Evolutionary conservation across 2,797 vertebrate genomes (phyloP).

Genomic region (Parambassis ranga): DNA sequence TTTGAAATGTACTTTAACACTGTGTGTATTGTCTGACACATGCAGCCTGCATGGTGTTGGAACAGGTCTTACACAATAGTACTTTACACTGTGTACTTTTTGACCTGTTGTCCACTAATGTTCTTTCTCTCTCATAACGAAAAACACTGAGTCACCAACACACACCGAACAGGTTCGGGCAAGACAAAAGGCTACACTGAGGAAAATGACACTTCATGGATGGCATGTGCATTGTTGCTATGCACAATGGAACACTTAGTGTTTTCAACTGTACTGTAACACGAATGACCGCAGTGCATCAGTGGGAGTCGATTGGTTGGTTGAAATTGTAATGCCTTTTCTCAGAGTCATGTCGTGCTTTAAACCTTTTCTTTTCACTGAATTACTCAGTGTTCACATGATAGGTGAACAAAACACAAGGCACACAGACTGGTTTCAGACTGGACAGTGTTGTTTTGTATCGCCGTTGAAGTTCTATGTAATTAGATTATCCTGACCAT

Average conservation of each 20-base stretch:
- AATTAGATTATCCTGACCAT: too few species aligned
- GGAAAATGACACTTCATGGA: background rate
- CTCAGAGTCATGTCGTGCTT: background rate
- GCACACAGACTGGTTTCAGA: too few species aligned
- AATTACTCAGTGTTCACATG: background rate
- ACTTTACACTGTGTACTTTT: background rate
- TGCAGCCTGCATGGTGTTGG: too few species aligned
- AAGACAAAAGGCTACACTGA: background rate
- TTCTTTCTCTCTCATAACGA: background rate
- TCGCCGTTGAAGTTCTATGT: too few species aligned
- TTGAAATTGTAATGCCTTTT: background rate
- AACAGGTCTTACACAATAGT: background rate
- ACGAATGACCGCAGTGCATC: background rate
- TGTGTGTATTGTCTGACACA: too few species aligned
- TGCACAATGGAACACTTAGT: background rate
- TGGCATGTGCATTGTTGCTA: background rate
- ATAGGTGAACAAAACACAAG: too few species aligned
- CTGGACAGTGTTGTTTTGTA: too few species aligned
- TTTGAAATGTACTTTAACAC: too few species aligned
- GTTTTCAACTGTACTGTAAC: background rate
- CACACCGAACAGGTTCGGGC: background rate
- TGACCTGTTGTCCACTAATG: constrained; percentile 1
- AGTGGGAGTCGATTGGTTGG: background rate
- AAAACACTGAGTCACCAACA: background rate
- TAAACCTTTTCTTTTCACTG: background rate